Base-by-base conservation (phyloP, 2,888 invertebrate species). In the Lumbricus terrestris region DNA sequence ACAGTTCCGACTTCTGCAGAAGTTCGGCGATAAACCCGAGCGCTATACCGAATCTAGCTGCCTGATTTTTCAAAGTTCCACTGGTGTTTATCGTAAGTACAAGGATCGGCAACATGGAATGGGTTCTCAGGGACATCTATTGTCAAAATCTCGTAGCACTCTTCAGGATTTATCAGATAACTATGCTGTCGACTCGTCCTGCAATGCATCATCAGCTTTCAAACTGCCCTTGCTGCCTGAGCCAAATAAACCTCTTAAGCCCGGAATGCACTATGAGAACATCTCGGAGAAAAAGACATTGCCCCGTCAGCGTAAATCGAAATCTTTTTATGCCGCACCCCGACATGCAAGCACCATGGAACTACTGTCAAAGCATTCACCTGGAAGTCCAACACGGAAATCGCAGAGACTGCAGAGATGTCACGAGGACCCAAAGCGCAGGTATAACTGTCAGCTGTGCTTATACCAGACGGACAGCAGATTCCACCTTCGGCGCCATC, bases 381-480 rank as follows among this genome's bases (percentile, higher is more conserved):
- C 1, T 69, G 69, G 16, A 34, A 37, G 35, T 35, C 34, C 18
- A 85, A 85, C 85, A 35, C 85, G 85, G 23, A 85, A 85, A 37
- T 85, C 85, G 6, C 20, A 20, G 6, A 85, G 85, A 85, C 85
- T 85, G 23, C 35, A 85, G 37, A 85, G 85, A 35, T 34, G 15
- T 11, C 88, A 37, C 6, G n/a, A 35, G 3, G 89, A 85, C 23
- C 29, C 40, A 37, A 34, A 37, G 38, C 88, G 90, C 38, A 91
- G 90, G 82, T 88, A 91, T 89, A 82, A 90, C 23, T 91, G 91
- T 82, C 89, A 83, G n/a, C 35, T 90, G 83, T 91, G 91, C 54
- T 69, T 69, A 35, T 91, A 91, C 89, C 90, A 91, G 89, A 91
- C 91, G 15, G 91, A 91, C 38, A 91, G 90, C 89, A 90, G 89